Base-by-base conservation (phyloP, 1,140 invertebrate species). In the Orchestia grillus region DNA sequence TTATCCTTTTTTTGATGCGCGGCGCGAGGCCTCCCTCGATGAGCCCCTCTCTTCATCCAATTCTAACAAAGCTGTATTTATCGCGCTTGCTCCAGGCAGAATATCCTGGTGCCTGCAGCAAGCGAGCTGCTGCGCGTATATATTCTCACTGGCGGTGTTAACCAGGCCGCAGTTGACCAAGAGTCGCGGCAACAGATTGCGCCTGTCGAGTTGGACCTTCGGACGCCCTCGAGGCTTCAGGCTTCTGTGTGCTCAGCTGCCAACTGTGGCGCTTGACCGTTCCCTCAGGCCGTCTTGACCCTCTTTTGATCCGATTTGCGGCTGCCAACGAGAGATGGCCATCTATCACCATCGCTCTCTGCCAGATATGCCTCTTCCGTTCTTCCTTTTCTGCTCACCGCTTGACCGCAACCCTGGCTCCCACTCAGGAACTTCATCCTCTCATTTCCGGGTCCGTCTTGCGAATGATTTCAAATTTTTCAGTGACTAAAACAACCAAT, bases 231-330 rank as follows among this genome's bases (percentile, higher is more conserved):
- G 44, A 94, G 92, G 92, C 44, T 44, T 90, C 44, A 47, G 92
- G 92, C 92, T 94, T 45, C 43, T 94, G 92, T 94, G 92, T 94
- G 92, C 44, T 94, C 92, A 94, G 92, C 92, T 94, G 92, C 92
- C 92, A 45, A 94, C 92, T 94, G 92, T 94, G 92, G 92, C 92
- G 92, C 92, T 94, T 94, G 92, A 94, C 92, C 92, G 92, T 47
- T 94, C 92, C 92, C 92, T 94, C 92, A 94, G 92, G 92, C 92
- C 92, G 36, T 94, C 92, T 94, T 94, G 92, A 94, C 92, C 92
- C 92, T 94, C 92, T 44, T 47, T 94, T 94, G 92, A 94, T 94
- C 92, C 92, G 92, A 94, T 94, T 94, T 94, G 92, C 40, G 92
- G 44, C 92, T 44, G 44, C 92, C 92, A 45, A 47, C 92, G 92